These are phyloP conservation scores for Tretioscincus oriximinensis DNA, from an alignment of 2,113 vertebrate species.

Conservation along the genomic window DNA sequence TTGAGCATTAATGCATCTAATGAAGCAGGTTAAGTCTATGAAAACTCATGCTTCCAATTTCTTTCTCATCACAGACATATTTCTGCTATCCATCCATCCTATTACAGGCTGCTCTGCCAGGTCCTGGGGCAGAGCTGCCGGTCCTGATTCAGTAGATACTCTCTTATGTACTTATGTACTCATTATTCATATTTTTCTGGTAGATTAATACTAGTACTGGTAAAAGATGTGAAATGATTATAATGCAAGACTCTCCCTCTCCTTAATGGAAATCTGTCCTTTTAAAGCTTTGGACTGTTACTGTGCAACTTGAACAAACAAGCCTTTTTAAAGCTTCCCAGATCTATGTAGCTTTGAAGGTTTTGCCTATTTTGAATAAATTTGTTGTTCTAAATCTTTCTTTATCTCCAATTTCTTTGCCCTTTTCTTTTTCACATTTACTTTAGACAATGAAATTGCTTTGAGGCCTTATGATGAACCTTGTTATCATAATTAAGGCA, in stretches of 20 bases:
- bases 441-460: background rate
- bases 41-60: no score
- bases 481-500: background rate
- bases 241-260: background rate
- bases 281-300: background rate
- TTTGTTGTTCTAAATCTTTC: background rate
- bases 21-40: no score
- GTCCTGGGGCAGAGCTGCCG: no score
- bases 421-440: background rate
- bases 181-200: background rate
- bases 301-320: constrained; percentile 11
- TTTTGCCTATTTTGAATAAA: constrained; percentile 19
- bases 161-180: no score
- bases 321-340: constrained; percentile 11
- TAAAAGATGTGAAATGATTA: background rate
- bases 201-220: background rate
- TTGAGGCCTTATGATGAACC: background rate
- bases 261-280: background rate
- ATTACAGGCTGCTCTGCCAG: no score
- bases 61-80: no score
- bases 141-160: no score
- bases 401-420: background rate
- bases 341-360: background rate
- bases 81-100: no score
- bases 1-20: no score